Evolutionary conservation across 2,888 invertebrate species (phyloP), one percentile per base, ranked within the genome.

Genomic region (Pristionchus arcanus): DNA sequence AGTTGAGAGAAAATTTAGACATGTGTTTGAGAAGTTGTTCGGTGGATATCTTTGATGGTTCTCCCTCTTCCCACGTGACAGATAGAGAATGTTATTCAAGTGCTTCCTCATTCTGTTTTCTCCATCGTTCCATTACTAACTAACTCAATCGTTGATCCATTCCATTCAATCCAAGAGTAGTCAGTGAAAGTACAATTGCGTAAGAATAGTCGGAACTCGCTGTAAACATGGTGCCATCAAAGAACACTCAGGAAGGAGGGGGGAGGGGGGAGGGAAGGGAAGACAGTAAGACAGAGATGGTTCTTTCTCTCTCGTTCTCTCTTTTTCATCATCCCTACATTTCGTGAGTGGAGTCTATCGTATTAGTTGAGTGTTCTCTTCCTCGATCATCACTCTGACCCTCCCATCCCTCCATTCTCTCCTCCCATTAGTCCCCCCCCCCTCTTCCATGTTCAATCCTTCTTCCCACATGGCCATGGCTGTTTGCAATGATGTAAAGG

Each of bases 401-500:
- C 49, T 81, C 25, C 37, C 16, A 28, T 28, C 28, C 49, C 28
- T 28, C 15, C 25, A 42, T 42, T 77, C 77, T 49, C 37, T 37
- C 74, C 74, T 1, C 34, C 37, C 21, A 13, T 28, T 77, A 21
- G 21, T 28, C 68, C 68, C 2, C 42, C 21, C 42, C 19, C 85
- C 42, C 63, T 49, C 42, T 49, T 49, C 42, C 28, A 37, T 88
- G 49, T 42, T 37, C 55, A 31, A 55, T 31, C 87, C 74, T 53
- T 74, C 87, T 53, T 49, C 68, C n/a, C 42, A 53, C 31, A 88
- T 88, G 87, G 87, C 74, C 19, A 71, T 74, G 87, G 87, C 74
- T 31, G 55, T 88, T 55, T 55, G 74, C 87, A 88, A 88, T 74
- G 87, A 88, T 74, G 87, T 88, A 88, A 53, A 53, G 21, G 25